Conservation (phyloP, 2,113 vertebrate genomes). For the Mobula birostris region DNA sequence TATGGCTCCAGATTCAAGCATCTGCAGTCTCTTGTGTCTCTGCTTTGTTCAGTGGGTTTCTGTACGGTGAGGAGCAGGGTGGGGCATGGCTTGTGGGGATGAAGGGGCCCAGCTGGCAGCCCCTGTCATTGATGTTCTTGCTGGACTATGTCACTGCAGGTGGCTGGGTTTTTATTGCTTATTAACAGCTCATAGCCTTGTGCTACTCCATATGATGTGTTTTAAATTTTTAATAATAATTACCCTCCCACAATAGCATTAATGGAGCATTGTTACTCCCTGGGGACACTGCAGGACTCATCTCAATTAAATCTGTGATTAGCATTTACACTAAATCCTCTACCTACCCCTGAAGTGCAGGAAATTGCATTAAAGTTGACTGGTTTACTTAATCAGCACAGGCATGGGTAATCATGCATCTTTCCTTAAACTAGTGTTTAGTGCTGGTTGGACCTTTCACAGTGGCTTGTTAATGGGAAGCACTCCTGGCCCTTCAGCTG, state of each 20-base stretch:
- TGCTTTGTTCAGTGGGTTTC: not conserved
- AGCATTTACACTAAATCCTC: not conserved
- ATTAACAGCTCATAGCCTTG: constrained; percentile 6
- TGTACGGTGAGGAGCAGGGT: not conserved
- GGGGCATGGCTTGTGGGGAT: not conserved
- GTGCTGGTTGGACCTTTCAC: no score
- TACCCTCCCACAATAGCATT: not conserved
- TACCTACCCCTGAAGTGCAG: not conserved
- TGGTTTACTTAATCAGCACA: not conserved
- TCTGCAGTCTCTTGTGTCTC: no score
- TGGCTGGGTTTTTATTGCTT: not conserved
- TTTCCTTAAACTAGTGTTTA: not conserved
- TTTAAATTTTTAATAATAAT: constrained; percentile 13
- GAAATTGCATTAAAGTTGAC: not conserved
- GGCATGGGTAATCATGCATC: not conserved
- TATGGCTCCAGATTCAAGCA: no score
- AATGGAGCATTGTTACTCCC: not conserved
- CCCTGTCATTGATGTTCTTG: not conserved
- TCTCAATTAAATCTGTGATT: not conserved
- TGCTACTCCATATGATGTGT: not conserved
- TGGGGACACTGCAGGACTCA: not conserved
- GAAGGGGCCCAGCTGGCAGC: not conserved
- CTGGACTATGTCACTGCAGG: not conserved
- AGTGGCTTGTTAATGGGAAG: no score
- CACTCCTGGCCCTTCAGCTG: not conserved